phyloP scores from a whole-genome alignment of 23 tunicate species.

The Ascidia mentula region DNA sequence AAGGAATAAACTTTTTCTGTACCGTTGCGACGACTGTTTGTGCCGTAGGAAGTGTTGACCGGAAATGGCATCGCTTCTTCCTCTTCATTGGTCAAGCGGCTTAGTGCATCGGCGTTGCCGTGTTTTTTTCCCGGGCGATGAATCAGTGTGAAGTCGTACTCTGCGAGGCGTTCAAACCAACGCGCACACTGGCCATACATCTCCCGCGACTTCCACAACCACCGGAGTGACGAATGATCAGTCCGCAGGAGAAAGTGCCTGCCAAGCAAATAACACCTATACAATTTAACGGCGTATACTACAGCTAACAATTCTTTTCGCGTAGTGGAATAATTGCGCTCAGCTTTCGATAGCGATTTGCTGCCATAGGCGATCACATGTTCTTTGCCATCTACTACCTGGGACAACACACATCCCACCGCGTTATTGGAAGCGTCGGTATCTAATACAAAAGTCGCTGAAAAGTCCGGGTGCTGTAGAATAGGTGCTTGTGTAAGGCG shows the following conservation, averaged over 20 bases:
- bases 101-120: conserved; percentile 30
- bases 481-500: conserved; percentile 21
- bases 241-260: conserved; percentile 8
- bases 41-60: background rate
- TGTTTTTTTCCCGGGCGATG: conserved; percentile 23
- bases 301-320: background rate
- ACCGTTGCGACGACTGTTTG: no score
- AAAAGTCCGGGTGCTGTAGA: conserved; percentile 12
- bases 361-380: conserved; percentile 14
- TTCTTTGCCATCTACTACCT: background rate
- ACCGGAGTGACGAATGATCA: conserved; percentile 22
- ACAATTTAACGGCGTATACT: conserved; percentile 11
- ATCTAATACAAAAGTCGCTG: conserved; percentile 13
- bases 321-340: background rate
- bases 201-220: conserved; percentile 22
- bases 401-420: conserved; percentile 15
- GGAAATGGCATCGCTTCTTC: background rate
- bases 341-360: conserved; percentile 16
- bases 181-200: conserved; percentile 37
- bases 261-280: conserved; percentile 10
- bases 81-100: no score
- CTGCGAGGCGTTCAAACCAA: conserved; percentile 32
- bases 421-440: conserved; percentile 23
- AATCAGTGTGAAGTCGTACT: conserved; percentile 26
- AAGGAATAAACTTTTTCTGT: no score